phyloP scores from a whole-genome alignment of 2,113 vertebrate species.

The Mungos mungo region DNA sequence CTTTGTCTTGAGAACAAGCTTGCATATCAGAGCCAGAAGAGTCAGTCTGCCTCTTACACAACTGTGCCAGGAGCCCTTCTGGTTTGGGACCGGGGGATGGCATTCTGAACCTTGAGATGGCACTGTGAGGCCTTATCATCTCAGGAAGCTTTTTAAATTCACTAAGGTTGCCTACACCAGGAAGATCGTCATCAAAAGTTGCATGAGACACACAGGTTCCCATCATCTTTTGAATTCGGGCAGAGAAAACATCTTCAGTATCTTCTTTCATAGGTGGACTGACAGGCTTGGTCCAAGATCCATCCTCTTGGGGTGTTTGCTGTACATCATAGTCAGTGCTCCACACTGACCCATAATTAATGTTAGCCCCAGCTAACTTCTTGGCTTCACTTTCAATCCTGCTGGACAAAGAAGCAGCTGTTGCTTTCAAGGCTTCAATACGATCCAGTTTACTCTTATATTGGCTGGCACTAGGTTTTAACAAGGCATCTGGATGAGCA shows the following conservation, averaged over 20 bases:
- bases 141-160: slow-evolving; percentile 87
- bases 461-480: slow-evolving; percentile 81
- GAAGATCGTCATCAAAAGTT: slow-evolving; percentile 87
- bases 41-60: slow-evolving; percentile 75
- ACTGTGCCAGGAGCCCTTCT: slow-evolving; percentile 77
- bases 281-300: slow-evolving; percentile 82
- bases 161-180: slow-evolving; percentile 89
- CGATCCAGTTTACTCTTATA: slow-evolving; percentile 89
- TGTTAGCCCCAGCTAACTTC: slow-evolving; percentile 89
- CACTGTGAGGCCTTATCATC: slow-evolving; percentile 79
- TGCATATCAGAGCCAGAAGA: slow-evolving; percentile 71
- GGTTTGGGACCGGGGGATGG: slow-evolving; percentile 77
- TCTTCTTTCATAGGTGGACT: slow-evolving; percentile 89
- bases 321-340: slow-evolving; percentile 79
- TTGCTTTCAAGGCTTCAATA: slow-evolving; percentile 95
- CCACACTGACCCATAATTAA: slow-evolving; percentile 86
- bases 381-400: slow-evolving; percentile 95
- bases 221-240: slow-evolving; percentile 88
- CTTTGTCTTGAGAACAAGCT: slow-evolving; percentile 68
- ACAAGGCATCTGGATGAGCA: slow-evolving; percentile 76
- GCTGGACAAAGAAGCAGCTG: slow-evolving; percentile 93
- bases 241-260: slow-evolving; percentile 83
- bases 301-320: slow-evolving; percentile 77
- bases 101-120: slow-evolving; percentile 77
- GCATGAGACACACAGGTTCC: slow-evolving; percentile 85